phyloP scores from a whole-genome alignment of 2,113 vertebrate genomes.

The Panthera tigris region DNA sequence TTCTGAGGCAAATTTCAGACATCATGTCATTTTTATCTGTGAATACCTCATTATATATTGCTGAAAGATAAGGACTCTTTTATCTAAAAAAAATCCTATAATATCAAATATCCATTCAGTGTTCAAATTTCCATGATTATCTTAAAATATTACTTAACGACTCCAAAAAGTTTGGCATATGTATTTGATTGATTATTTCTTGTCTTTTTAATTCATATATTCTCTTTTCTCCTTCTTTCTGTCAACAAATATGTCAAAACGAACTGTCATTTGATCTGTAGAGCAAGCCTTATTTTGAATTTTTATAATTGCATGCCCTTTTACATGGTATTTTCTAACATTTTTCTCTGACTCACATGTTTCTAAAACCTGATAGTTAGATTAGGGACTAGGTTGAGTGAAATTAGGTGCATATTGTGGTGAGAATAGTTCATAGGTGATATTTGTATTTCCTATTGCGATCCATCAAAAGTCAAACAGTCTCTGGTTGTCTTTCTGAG shows the following conservation, averaged over 20 bases:
- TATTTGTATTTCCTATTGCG: background rate
- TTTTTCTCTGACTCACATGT: background rate
- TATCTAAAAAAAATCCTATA: background rate
- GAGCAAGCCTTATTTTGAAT: background rate
- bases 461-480: background rate
- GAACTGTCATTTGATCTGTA: background rate
- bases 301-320: background rate
- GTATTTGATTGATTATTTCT: background rate
- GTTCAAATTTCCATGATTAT: background rate
- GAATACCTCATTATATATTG: background rate
- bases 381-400: background rate
- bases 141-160: background rate
- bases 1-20: background rate
- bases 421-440: background rate
- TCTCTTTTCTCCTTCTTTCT: background rate
- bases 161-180: background rate
- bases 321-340: background rate
- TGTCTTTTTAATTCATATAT: background rate
- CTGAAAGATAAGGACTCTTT: background rate
- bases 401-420: background rate
- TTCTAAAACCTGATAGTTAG: conserved; percentile 2
- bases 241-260: background rate
- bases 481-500: background rate
- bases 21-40: background rate
- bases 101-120: background rate